Conservation (phyloP, 1,140 invertebrate genomes). For the Polypedilum vanderplanki region DNA sequence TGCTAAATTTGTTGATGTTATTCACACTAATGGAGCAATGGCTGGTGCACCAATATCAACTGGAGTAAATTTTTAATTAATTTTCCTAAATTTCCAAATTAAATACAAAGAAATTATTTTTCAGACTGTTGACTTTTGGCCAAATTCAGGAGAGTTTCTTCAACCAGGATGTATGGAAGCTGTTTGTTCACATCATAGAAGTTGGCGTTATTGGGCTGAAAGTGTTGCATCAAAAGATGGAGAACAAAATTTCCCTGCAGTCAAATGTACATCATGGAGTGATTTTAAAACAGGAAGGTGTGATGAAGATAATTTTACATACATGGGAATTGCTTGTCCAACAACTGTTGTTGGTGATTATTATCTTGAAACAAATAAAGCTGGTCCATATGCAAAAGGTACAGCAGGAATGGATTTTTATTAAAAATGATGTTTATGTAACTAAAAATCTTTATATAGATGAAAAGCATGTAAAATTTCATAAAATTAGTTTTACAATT, state of each 20-base stretch:
- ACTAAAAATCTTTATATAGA: no score
- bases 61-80: slow-evolving; percentile 34
- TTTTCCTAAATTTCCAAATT: no score
- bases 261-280: background rate
- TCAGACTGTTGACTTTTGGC: slow-evolving; percentile 49
- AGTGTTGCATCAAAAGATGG: slow-evolving; percentile 41
- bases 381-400: no score
- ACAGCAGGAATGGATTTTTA: no score
- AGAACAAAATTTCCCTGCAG: background rate
- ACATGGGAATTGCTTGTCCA: background rate
- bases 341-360: background rate
- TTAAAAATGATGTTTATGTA: no score
- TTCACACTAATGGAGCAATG: slow-evolving; percentile 54
- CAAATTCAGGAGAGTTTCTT: slow-evolving; percentile 46
- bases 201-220: slow-evolving; percentile 50
- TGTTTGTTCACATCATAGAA: slow-evolving; percentile 53
- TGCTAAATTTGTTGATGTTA: slow-evolving; percentile 53
- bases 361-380: no score
- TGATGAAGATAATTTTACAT: background rate
- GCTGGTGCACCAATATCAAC: slow-evolving; percentile 36
- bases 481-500: no score
- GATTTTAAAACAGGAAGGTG: background rate
- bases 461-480: no score
- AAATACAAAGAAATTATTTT: no score
- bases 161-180: slow-evolving; percentile 50